Conservation (phyloP, 2,888 invertebrate genomes). For the Eutolmus rufibarbis region DNA sequence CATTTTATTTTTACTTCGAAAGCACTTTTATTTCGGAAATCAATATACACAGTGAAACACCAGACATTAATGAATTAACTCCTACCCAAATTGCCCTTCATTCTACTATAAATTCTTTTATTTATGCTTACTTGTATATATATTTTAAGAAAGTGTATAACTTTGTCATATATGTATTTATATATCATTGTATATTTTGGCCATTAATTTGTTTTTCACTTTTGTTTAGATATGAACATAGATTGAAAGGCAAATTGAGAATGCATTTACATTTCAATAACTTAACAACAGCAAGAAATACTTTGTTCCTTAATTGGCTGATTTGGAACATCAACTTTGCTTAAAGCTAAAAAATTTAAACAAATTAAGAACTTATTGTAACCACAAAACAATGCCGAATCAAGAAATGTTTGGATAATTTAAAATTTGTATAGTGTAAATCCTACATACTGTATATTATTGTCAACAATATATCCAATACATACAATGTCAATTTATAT, state of each 20-base stretch:
- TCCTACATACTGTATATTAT: conserved; percentile 11
- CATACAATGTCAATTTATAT: neutral
- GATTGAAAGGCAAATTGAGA: neutral
- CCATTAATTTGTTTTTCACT: neutral
- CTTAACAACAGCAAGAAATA: neutral
- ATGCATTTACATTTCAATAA: neutral
- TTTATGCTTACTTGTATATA: neutral
- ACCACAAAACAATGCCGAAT: neutral
- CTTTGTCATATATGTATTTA: neutral
- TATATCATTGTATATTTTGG: neutral
- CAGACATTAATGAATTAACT: neutral
- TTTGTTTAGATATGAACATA: neutral
- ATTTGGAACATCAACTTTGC: neutral
- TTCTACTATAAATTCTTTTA: neutral
- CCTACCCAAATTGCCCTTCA: neutral
- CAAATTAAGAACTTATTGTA: neutral
- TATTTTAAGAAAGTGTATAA: neutral
- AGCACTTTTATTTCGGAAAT: neutral
- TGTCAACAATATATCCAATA: conserved; percentile 15
- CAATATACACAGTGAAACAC: neutral
- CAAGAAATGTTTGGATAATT: neutral
- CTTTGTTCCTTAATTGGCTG: neutral
- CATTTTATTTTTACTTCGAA: neutral
- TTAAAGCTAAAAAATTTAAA: neutral
- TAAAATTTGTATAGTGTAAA: neutral